Conservation (phyloP, 2,797 vertebrate genomes). For the Phataginus tricuspis region DNA sequence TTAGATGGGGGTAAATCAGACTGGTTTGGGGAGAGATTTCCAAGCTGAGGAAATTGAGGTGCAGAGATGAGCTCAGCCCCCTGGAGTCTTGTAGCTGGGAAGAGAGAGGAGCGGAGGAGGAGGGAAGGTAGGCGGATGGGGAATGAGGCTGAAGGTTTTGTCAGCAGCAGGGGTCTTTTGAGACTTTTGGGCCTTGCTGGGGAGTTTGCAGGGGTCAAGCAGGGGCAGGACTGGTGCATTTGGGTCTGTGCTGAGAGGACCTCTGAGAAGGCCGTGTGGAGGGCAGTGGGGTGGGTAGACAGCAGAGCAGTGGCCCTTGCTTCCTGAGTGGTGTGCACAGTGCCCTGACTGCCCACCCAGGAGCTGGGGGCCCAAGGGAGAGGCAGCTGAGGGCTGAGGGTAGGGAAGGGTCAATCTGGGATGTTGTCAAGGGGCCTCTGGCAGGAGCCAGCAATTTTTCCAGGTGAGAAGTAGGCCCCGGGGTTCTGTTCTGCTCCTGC, state of each 20-base stretch:
- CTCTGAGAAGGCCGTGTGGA: not conserved
- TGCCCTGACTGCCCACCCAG: not conserved
- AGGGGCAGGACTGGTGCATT: not conserved
- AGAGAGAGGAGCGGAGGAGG: not conserved
- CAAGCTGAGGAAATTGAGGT: not conserved
- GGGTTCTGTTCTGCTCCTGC: not conserved
- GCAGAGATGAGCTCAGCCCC: not conserved
- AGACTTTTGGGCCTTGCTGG: not conserved
- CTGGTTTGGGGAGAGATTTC: not conserved
- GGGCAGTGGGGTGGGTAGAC: not conserved
- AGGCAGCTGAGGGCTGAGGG: accelerated
- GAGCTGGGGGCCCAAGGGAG: not conserved
- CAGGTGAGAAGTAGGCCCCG: not conserved
- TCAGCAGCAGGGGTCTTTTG: not conserved
- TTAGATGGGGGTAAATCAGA: not conserved
- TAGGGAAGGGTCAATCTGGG: not conserved
- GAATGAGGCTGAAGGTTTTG: not conserved
- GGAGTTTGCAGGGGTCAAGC: not conserved
- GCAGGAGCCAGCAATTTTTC: not conserved
- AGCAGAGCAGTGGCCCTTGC: not conserved
- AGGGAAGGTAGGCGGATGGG: not conserved
- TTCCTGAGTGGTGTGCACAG: not conserved
- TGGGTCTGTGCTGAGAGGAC: not conserved
- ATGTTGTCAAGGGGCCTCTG: not conserved
- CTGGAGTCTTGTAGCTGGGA: not conserved